Conservation (phyloP, 2,113 vertebrate genomes). For the Gila orcuttii region DNA sequence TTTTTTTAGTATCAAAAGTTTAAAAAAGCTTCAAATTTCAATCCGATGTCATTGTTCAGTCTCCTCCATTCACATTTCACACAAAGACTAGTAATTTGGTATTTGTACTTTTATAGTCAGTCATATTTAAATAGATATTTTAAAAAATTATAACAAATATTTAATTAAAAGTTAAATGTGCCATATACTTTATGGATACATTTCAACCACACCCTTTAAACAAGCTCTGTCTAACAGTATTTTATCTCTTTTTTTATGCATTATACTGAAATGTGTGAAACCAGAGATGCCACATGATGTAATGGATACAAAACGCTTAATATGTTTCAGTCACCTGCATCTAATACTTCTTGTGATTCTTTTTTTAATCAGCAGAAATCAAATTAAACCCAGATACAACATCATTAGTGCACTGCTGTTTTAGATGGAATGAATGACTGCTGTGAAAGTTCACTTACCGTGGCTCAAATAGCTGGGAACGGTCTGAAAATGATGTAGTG, state of each 20-base stretch:
- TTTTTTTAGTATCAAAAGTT: not conserved
- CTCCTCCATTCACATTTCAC: not conserved
- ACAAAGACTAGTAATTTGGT: not conserved
- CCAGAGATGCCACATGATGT: not conserved
- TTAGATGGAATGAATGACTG: not conserved
- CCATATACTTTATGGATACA: not conserved
- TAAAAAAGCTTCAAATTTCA: not conserved
- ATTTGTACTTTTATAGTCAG: not conserved
- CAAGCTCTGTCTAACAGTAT: not conserved
- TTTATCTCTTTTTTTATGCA: not conserved
- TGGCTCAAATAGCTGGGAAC: not conserved
- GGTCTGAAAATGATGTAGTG: constrained; percentile 17
- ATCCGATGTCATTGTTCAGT: not conserved
- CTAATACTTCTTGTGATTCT: not conserved
- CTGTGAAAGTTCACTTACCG: constrained; percentile 44
- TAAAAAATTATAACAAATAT: not conserved
- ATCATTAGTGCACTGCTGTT: not conserved
- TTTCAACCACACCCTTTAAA: not conserved
- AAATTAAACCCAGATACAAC: not conserved
- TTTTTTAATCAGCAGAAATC: not conserved
- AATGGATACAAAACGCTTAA: not conserved
- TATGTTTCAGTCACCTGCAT: not conserved
- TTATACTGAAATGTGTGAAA: not conserved
- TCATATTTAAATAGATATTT: not conserved
- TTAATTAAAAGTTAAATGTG: not conserved